These are phyloP conservation scores for Dioctria linearis DNA, from an alignment of 2,888 invertebrate genomes.

Conservation along the genomic window DNA sequence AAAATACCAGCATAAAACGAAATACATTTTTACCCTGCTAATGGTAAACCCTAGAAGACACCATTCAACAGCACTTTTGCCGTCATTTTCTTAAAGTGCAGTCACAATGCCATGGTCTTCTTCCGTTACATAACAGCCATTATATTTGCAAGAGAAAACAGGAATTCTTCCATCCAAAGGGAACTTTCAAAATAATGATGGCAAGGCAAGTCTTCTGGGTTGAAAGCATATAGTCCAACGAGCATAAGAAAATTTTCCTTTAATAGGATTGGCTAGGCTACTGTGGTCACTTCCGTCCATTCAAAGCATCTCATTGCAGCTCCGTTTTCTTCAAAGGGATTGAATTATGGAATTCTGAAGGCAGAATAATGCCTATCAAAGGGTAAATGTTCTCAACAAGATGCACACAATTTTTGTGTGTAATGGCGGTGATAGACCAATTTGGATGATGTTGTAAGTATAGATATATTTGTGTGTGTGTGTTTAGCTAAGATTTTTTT, in stretches of 20 bases:
- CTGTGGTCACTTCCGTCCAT: slow-evolving; percentile 29
- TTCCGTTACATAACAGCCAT: not conserved
- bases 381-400: not conserved
- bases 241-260: slow-evolving; percentile 9
- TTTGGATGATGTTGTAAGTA: too few species aligned
- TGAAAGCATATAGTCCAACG: slow-evolving; percentile 11
- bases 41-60: not conserved
- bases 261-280: slow-evolving; percentile 26
- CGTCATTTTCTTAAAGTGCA: slow-evolving; percentile 38
- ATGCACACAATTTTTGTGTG: too few species aligned
- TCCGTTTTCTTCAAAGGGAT: slow-evolving; percentile 7
- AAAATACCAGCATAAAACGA: too few species aligned
- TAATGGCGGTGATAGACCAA: too few species aligned
- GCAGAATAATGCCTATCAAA: slow-evolving; percentile 10
- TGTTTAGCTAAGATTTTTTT: too few species aligned
- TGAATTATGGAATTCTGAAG: slow-evolving; percentile 24
- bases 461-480: too few species aligned
- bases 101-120: slow-evolving; percentile 31
- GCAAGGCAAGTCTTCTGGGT: not conserved
- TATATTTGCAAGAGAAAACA: slow-evolving; percentile 29
- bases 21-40: too few species aligned
- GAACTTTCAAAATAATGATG: slow-evolving; percentile 25
- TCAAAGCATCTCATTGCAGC: slow-evolving; percentile 4
- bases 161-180: slow-evolving; percentile 14
- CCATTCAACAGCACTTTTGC: slow-evolving; percentile 4